These are phyloP conservation scores for Palythoa heliodiscus DNA, from an alignment of 92 coral and sea anemone genomes.

Conservation along the genomic window DNA sequence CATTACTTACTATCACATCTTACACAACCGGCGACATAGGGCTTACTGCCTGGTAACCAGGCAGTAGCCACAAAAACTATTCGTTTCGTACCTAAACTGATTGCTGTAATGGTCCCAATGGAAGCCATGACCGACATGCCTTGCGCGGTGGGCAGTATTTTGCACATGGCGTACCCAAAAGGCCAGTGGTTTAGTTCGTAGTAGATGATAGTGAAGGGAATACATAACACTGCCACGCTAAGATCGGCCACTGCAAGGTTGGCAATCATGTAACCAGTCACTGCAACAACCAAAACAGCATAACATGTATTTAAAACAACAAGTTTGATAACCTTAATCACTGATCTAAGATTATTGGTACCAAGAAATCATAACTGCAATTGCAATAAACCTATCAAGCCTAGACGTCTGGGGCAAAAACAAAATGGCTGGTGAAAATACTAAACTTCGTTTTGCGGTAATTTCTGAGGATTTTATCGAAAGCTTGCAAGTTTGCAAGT, in stretches of 20 bases:
- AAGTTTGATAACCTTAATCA: not conserved
- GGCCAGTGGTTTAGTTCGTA: constrained; percentile 87
- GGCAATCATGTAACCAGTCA: constrained; percentile 94
- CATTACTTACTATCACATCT: too few relatives aligned
- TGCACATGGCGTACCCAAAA: constrained; percentile 90
- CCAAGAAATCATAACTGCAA: too few relatives aligned
- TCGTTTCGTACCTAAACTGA: constrained; percentile 82
- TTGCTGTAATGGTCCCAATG: constrained; percentile 85
- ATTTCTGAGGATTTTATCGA: too few relatives aligned
- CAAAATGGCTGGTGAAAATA: too few relatives aligned
- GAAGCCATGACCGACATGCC: constrained; percentile 94
- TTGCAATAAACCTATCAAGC: not conserved
- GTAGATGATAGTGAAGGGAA: constrained; percentile 87
- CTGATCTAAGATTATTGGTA: too few relatives aligned
- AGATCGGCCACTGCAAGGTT: constrained; percentile 94
- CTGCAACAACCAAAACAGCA: constrained; percentile 51
- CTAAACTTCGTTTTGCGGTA: too few relatives aligned
- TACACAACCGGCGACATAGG: too few relatives aligned
- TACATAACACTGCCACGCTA: constrained; percentile 82
- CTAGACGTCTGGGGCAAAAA: too few relatives aligned
- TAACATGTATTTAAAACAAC: not conserved
- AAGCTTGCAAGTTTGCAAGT: too few relatives aligned
- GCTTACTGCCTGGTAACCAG: too few relatives aligned
- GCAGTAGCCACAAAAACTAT: too few relatives aligned
- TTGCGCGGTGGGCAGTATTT: constrained; percentile 82